These are phyloP conservation scores for Drosophila putrida DNA, from an alignment of 2,888 invertebrate species.

Conservation along the genomic window DNA sequence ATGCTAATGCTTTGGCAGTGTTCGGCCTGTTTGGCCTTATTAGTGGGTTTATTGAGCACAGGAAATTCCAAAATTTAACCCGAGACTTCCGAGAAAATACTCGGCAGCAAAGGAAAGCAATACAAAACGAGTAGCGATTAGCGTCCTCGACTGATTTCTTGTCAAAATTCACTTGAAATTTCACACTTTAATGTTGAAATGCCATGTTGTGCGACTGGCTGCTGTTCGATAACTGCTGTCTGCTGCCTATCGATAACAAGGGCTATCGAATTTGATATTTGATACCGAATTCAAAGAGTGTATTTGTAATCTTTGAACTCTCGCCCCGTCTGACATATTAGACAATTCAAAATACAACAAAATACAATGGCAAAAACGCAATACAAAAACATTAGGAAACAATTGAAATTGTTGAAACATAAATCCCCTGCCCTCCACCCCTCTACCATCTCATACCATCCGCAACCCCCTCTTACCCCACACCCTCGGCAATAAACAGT, in stretches of 20 bases:
- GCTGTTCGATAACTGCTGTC: constrained; percentile 39
- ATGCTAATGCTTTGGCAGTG: constrained; percentile 69
- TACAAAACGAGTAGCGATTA: constrained; percentile 41
- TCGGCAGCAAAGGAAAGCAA: neutral
- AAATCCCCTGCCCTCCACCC: constrained; percentile 51
- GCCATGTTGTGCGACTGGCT: constrained; percentile 15
- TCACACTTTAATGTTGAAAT: constrained; percentile 72
- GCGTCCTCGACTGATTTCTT: constrained; percentile 53
- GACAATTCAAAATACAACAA: constrained; percentile 49
- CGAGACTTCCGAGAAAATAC: constrained; percentile 65
- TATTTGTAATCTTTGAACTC: constrained; percentile 70
- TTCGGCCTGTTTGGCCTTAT: constrained; percentile 72
- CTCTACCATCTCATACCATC: constrained; percentile 7
- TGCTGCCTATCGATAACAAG: constrained; percentile 52
- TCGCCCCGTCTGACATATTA: constrained; percentile 59
- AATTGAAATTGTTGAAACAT: constrained; percentile 78
- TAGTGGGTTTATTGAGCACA: constrained; percentile 67
- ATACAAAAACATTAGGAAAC: constrained; percentile 76
- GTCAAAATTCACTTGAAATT: constrained; percentile 78
- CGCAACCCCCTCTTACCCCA: constrained; percentile 19
- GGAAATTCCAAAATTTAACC: constrained; percentile 70
- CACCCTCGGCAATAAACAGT: constrained; percentile 24
- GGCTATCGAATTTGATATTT: constrained; percentile 62
- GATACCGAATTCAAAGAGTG: constrained; percentile 60
- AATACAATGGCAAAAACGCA: constrained; percentile 69